Conservation (phyloP, 2,888 invertebrate species). For the Melinopterus prodromus region DNA sequence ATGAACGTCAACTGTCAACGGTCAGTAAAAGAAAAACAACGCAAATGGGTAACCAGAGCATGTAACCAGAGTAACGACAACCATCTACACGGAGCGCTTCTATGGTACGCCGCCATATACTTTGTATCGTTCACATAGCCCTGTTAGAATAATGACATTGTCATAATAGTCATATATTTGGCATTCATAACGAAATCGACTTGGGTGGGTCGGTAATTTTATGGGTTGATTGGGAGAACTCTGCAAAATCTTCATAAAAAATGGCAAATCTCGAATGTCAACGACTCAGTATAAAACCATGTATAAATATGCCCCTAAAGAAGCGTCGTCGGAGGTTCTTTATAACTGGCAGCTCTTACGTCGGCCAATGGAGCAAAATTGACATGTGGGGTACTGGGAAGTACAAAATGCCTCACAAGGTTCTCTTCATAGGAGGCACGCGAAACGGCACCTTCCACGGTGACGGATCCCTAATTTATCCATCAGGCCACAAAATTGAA, state of each 20-base stretch:
- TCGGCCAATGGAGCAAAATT: constrained; percentile 67
- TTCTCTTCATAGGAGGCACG: constrained; percentile 70
- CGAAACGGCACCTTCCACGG: constrained; percentile 73
- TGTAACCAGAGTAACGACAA: too few species aligned
- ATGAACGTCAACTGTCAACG: too few species aligned
- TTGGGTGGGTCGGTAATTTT: background rate
- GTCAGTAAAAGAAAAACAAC: too few species aligned
- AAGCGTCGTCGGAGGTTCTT: constrained; percentile 27
- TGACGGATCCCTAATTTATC: constrained; percentile 68
- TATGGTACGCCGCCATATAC: too few species aligned
- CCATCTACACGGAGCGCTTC: too few species aligned
- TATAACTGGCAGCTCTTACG: constrained; percentile 66
- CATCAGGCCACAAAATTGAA: constrained; percentile 68
- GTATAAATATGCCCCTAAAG: background rate
- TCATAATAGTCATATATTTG: background rate
- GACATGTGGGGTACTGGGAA: constrained; percentile 70
- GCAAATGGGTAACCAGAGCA: too few species aligned
- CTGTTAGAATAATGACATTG: background rate
- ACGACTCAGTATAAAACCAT: background rate
- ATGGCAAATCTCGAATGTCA: background rate
- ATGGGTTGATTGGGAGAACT: background rate
- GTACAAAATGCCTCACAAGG: constrained; percentile 67
- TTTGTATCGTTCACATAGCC: too few species aligned
- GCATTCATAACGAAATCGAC: background rate
- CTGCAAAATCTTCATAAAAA: background rate